phyloP scores from a whole-genome alignment of 2,888 invertebrate species.

The Argynnis bischoffii region DNA sequence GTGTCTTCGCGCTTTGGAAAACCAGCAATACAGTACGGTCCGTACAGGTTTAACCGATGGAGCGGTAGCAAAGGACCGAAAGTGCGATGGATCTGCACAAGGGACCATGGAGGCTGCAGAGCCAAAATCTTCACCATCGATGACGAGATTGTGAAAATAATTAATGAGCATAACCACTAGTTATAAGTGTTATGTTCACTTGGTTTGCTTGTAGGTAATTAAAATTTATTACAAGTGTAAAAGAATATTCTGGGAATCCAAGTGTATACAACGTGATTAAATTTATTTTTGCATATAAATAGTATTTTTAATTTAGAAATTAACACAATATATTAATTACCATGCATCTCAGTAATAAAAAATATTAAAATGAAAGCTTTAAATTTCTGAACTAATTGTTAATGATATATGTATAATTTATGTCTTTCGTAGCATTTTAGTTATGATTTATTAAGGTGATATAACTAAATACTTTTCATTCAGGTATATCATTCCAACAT shows the following conservation, averaged over 20 bases:
- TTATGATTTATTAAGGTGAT: not conserved
- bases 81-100: constrained; percentile 47
- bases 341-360: too few species aligned
- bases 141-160: constrained; percentile 44
- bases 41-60: constrained; percentile 55
- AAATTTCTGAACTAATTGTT: too few species aligned
- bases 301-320: too few species aligned
- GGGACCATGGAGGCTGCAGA: constrained; percentile 45
- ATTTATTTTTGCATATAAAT: too few species aligned
- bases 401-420: not conserved
- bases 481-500: constrained; percentile 45
- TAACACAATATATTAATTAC: too few species aligned
- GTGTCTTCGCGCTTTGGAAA: constrained; percentile 52
- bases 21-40: constrained; percentile 56
- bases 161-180: constrained; percentile 41
- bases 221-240: too few species aligned
- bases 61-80: constrained; percentile 50
- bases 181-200: not conserved
- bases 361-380: too few species aligned
- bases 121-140: constrained; percentile 49
- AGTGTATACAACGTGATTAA: too few species aligned
- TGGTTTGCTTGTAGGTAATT: too few species aligned
- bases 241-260: too few species aligned
- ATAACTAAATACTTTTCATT: constrained; percentile 10
- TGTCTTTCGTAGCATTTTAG: not conserved